These are phyloP conservation scores for Agrilus mali DNA, from an alignment of 2,888 invertebrate genomes.

Conservation along the genomic window DNA sequence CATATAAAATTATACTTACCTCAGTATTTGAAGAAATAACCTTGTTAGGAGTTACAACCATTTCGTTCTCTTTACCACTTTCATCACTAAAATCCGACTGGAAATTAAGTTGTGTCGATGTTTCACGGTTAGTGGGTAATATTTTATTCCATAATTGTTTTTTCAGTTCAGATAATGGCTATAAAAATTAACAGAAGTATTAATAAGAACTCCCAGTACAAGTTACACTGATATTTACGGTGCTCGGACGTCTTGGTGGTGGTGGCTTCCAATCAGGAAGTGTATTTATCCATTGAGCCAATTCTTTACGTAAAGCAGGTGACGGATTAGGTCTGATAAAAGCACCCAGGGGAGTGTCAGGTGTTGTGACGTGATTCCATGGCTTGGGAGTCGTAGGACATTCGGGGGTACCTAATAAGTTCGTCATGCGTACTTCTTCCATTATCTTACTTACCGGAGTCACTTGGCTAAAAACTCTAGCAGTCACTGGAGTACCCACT, in stretches of 20 bases:
- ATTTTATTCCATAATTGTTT: slow-evolving; percentile 34
- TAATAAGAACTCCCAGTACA: background rate
- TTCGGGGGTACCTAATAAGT: slow-evolving; percentile 20
- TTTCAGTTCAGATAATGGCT: slow-evolving; percentile 46
- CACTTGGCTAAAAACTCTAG: slow-evolving; percentile 20
- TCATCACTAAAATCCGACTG: slow-evolving; percentile 2
- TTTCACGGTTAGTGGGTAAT: background rate
- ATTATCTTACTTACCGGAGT: slow-evolving; percentile 30
- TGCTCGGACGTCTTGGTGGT: slow-evolving; percentile 26
- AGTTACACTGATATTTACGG: slow-evolving; percentile 22
- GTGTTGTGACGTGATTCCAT: slow-evolving; percentile 34
- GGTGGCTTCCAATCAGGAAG: slow-evolving; percentile 35
- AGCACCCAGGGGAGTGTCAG: slow-evolving; percentile 42
- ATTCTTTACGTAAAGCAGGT: slow-evolving; percentile 37
- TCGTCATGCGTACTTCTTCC: slow-evolving; percentile 23
- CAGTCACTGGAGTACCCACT: background rate
- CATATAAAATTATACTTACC: background rate
- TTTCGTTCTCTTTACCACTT: background rate
- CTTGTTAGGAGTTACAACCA: background rate
- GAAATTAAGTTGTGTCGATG: slow-evolving; percentile 6
- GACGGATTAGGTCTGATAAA: slow-evolving; percentile 38
- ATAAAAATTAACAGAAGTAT: slow-evolving; percentile 12
- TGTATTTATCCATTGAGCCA: slow-evolving; percentile 36
- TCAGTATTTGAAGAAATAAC: background rate
- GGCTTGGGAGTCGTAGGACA: slow-evolving; percentile 27